Evolutionary conservation across 1,140 invertebrate species (phyloP), one percentile per base, ranked within the genome.

Genomic region (Pogonus chalceus): DNA sequence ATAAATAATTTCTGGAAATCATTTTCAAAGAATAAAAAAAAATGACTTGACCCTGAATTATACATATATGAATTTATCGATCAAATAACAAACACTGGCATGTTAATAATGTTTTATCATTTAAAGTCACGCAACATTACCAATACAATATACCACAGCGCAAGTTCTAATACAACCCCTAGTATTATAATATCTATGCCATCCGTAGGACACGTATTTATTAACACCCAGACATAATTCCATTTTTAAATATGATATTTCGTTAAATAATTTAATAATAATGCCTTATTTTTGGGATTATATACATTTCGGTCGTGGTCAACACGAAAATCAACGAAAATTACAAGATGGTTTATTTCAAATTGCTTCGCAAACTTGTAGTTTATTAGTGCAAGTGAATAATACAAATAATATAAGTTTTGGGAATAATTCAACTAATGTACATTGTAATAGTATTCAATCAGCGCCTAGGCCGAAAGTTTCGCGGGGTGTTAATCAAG

Each of bases 351-450:
- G 82, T 2, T 69, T 84, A 2, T 83, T 82, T 65, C 82, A 84
- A 72, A 84, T 84, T 49, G 82, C 81, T 1, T 82, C 81, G 0
- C 82, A 84, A 64, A 83, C 82, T 53, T 84, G 82, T 58, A 82
- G 80, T 62, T 80, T 84, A 57, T 71, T 84, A 26, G 80, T 84
- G 20, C 82, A 84, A 76, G 81, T 84, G 31, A 84, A 84, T 65
- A 84, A 84, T 60, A 84, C 81, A 39, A 82, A 84, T 67, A 84
- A 84, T 62, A 81, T 84, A 35, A 82, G 79, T 58, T 79, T 80
- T 63, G 81, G 80, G 51, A 76, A 80, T 59, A 78, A 78, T 55
- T 72, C 79, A 23, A 72, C 76, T 21, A 83, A 79, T 61, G 76
- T 83, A 54, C 76, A 80, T 53, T 80, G 79, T 60, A 75, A 75